Base-by-base conservation (phyloP, 2,113 vertebrate genomes). In the Phrynocephalus versicolor region DNA sequence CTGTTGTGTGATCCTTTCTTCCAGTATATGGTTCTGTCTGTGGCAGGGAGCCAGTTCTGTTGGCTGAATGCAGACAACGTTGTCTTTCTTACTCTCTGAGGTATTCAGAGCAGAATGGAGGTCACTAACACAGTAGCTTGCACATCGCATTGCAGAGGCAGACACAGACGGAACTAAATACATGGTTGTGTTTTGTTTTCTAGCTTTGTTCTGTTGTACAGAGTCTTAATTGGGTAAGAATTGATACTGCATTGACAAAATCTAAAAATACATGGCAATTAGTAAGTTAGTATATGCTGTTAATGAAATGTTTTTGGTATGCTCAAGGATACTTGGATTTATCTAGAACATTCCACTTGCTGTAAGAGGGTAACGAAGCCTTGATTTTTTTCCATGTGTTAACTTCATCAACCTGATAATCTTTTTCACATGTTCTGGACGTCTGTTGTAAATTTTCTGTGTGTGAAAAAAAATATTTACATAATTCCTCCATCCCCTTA, bases 371-470 rank as follows among this genome's bases (percentile, higher is more conserved):
- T 10, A 1, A 39, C 1, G 0, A 37, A 57, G 25, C 39, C 58
- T 4, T 45, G 3, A 37, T 3, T 51, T 27, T n/a, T 81, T 25
- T n/a, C 81, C 71, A 12, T 60, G 25, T 67, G 33, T 85, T 85
- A 39, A 0, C 70, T 21, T 55, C 64, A 65, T 83, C 58, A 15
- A 6, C 58, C 67, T 88, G 30, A 79, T 84, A 79, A 87, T 23
- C 39, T 2, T 30, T 77, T 85, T 88, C 41, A 19, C 15, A 76
- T 69, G 67, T 60, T 70, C 6, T 30, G 82, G 19, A 69, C 69
- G 81, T 88, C 62, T 88, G 45, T 85, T 88, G 51, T 58, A 82
- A 67, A 33, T 89, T 79, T 76, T n/a, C n/a, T 9, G 16, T 85
- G 45, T 89, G 79, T 58, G 15, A 77, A 75, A 75, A 33, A 23